phyloP scores from a whole-genome alignment of 1,140 invertebrate species.

The Drosophila fuyamai region DNA sequence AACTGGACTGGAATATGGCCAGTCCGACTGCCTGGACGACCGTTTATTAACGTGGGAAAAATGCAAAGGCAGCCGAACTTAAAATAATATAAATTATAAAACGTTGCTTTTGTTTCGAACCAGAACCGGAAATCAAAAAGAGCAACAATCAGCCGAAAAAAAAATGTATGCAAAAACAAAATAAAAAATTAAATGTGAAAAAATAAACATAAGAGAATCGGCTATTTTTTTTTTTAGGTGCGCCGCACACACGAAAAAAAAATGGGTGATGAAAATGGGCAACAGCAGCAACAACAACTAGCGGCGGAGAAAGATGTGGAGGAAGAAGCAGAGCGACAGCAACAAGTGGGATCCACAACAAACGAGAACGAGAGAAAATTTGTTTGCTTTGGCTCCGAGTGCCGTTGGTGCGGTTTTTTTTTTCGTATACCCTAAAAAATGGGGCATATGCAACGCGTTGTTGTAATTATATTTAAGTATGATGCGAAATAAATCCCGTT shows the following conservation, averaged over 20 bases:
- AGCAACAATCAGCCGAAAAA: constrained; percentile 40
- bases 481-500: background rate
- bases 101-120: constrained; percentile 44
- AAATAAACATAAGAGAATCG: constrained; percentile 12
- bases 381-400: constrained; percentile 49
- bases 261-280: constrained; percentile 51
- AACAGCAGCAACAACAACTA: constrained; percentile 20
- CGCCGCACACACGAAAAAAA: constrained; percentile 15
- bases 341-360: constrained; percentile 38
- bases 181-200: constrained; percentile 43
- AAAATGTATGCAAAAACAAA: constrained; percentile 57
- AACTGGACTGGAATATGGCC: constrained; percentile 28
- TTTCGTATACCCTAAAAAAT: constrained; percentile 10
- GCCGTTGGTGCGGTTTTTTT: constrained; percentile 47
- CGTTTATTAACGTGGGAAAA: constrained; percentile 77
- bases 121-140: constrained; percentile 56
- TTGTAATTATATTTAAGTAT: too few species aligned
- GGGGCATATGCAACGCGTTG: background rate
- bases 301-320: constrained; percentile 15
- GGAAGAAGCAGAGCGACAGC: constrained; percentile 17
- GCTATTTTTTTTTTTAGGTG: constrained; percentile 32
- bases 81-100: constrained; percentile 39
- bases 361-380: constrained; percentile 67
- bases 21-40: constrained; percentile 30
- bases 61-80: constrained; percentile 51